phyloP scores from a whole-genome alignment of 2,797 vertebrate species.

The Pagetopsis macropterus region DNA sequence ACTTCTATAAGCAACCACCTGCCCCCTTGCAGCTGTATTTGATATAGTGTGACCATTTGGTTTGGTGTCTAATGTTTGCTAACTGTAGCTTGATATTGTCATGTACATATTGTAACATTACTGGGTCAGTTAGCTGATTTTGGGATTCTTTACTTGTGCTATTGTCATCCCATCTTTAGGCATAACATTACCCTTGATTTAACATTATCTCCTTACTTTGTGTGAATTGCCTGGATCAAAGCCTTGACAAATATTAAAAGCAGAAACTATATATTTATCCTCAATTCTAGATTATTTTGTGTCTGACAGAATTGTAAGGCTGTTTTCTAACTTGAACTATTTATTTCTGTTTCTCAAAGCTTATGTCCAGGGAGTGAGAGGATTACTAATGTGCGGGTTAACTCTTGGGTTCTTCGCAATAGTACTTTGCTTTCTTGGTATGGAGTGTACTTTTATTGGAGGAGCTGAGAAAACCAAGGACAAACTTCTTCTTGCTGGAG shows the following conservation, averaged over 20 bases:
- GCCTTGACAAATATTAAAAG: no score
- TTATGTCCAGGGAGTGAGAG: conserved; percentile 91
- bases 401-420: conserved; percentile 89
- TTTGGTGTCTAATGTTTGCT: neutral
- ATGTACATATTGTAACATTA: neutral
- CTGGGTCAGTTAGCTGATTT: neutral
- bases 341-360: conserved; percentile 74
- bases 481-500: conserved; percentile 80
- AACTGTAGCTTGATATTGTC: neutral
- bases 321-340: conserved; percentile 3
- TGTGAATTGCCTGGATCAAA: no score
- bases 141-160: neutral
- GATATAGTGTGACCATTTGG: neutral
- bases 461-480: conserved; percentile 88
- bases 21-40: neutral
- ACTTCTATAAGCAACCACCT: neutral
- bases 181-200: neutral
- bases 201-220: neutral
- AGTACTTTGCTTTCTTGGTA: conserved; percentile 89
- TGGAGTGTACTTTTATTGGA: conserved; percentile 95
- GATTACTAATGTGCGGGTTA: conserved; percentile 89
- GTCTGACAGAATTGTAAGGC: neutral
- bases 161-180: neutral
- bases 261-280: neutral
- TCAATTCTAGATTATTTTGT: neutral